Evolutionary conservation across 1,140 invertebrate species (phyloP), one percentile per base, ranked within the genome.

Genomic region (Diplogasteroides magnus): DNA sequence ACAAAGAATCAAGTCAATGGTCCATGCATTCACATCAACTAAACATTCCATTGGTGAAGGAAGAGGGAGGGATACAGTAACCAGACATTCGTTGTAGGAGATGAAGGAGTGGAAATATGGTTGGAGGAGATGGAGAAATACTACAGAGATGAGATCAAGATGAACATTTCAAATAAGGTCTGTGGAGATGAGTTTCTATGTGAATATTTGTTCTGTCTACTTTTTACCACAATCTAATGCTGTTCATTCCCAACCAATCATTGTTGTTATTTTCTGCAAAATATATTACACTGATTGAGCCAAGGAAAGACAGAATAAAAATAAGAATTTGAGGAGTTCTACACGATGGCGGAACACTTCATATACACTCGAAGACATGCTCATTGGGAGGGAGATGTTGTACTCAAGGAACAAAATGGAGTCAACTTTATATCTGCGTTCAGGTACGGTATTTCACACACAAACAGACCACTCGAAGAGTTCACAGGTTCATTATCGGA

Each of bases 31-130:
- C 72, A 93, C 95, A 82, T 89, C 89, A 61, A 91, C 90, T 0
- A 87, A 88, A 0, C 94, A 90, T 81, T 90, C 94, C 31, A 84
- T 84, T 25, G 84, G 82, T 14, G 59, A 60, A n/a, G n/a, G n/a
- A n/a, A n/a, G n/a, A n/a, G n/a, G n/a, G n/a, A n/a, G n/a, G n/a
- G n/a, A n/a, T n/a, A n/a, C n/a, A n/a, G n/a, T n/a, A n/a, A n/a
- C n/a, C n/a, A n/a, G n/a, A n/a, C n/a, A n/a, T n/a, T n/a, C 81
- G 89, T 94, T 31, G 83, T 83, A 19, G 84, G 80, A 15, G 88
- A 89, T 0, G 80, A 91, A 0, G 93, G 92, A 78, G 92, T 92
- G 0, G 91, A 94, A 83, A 94, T 91, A 0, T 97, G 93, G 93
- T 82, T 96, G 1, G 85, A 92, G 67, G 89, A 89, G 32, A 96